These are phyloP conservation scores for Pan paniscus DNA, from an alignment of 2,113 vertebrate genomes.

Conservation along the genomic window DNA sequence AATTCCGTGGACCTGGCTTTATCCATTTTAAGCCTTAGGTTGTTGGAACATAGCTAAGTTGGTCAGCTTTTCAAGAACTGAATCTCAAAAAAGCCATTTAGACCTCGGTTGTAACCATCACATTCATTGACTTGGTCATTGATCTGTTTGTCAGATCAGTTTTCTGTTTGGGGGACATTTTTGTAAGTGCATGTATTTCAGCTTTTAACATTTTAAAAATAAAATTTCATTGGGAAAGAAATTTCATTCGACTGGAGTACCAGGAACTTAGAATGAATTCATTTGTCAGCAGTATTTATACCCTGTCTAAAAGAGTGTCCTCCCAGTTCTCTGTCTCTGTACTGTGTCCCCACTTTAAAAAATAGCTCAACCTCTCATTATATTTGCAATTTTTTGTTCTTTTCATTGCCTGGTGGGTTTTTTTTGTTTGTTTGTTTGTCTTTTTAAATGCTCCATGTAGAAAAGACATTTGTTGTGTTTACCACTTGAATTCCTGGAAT, in stretches of 20 bases:
- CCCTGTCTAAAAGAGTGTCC: not conserved
- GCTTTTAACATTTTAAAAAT: conserved; percentile 5
- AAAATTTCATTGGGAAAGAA: not conserved
- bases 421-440: not conserved
- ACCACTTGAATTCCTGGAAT: not conserved
- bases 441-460: not conserved
- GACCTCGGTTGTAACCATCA: not conserved
- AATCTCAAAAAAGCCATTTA: not conserved
- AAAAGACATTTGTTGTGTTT: not conserved
- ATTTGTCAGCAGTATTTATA: not conserved
- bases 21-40: not conserved
- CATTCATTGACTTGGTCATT: not conserved
- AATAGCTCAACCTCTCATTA: not conserved
- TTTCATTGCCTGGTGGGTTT: not conserved
- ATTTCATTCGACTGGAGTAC: not conserved
- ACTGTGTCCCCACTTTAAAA: not conserved
- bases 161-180: not conserved
- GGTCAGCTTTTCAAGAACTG: not conserved
- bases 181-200: not conserved
- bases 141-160: not conserved
- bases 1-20: not conserved
- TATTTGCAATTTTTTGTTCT: not conserved
- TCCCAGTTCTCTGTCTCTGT: not conserved
- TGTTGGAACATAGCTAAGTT: not conserved
- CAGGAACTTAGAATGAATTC: not conserved